A percentile compares a stretch with the other conserved stretches of the same genome.
Evolutionary conservation across 2,113 vertebrate species (phyloP).

Genomic region (Triplophysa dalaica): DNA sequence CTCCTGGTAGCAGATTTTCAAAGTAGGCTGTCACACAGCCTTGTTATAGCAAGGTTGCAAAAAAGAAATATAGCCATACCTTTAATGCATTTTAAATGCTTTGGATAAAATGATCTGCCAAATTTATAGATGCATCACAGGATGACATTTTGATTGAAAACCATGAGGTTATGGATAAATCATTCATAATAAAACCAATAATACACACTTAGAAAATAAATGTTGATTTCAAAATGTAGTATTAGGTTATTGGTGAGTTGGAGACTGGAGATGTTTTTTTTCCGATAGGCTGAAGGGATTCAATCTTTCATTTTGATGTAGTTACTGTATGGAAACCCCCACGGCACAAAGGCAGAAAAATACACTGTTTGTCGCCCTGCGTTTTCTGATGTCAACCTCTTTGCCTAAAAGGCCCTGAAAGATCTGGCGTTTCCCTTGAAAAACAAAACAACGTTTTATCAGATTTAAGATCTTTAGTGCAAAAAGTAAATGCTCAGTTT

Average conservation of each 20-base stretch:
- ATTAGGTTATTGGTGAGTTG: conserved; percentile 1
- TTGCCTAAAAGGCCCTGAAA: background rate
- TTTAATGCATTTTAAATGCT: too few species aligned
- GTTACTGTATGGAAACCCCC: background rate
- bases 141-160: too few species aligned
- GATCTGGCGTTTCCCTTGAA: background rate
- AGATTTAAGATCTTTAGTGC: background rate
- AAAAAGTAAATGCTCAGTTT: background rate
- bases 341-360: background rate
- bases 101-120: too few species aligned
- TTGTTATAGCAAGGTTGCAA: too few species aligned
- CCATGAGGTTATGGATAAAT: too few species aligned
- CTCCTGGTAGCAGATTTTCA: too few species aligned
- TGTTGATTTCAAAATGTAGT: background rate
- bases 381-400: background rate
- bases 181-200: too few species aligned
- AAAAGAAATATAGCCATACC: too few species aligned
- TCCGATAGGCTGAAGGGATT: background rate
- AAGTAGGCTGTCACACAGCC: too few species aligned
- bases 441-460: background rate
- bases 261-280: background rate
- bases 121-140: too few species aligned
- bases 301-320: conserved; percentile 26
- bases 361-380: conserved; percentile 6
- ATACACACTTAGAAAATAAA: too few species aligned